Percentiles rank a stretch among this genome's conserved stretches.
These are phyloP conservation scores for Drosophila flavopinicola DNA, from an alignment of 2,888 invertebrate genomes.

Conservation along the genomic window DNA sequence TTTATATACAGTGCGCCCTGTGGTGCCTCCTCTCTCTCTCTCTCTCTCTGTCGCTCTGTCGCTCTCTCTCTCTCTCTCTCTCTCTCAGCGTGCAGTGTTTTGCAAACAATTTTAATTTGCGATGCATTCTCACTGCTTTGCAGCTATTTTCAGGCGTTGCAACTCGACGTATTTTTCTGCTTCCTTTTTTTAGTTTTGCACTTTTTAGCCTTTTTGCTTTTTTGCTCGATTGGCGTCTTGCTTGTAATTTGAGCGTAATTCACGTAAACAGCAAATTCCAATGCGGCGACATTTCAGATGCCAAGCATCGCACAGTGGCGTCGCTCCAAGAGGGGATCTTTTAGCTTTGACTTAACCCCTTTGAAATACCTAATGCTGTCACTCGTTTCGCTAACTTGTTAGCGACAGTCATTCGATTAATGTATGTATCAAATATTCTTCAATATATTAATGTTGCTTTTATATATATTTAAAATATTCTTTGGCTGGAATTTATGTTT, in stretches of 20 bases:
- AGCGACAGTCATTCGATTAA: too few species aligned
- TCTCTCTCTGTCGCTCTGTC: not conserved
- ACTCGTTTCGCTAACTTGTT: too few species aligned
- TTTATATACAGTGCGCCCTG: slow-evolving; percentile 39
- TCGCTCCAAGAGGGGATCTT: not conserved
- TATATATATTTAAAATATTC: too few species aligned
- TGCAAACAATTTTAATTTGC: slow-evolving; percentile 80
- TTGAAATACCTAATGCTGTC: too few species aligned
- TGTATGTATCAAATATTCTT: too few species aligned
- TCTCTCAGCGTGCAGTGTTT: slow-evolving; percentile 36
- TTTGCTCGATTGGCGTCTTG: slow-evolving; percentile 50
- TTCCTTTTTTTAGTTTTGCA: slow-evolving; percentile 18
- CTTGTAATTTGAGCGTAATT: slow-evolving; percentile 81
- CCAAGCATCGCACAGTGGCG: slow-evolving; percentile 35
- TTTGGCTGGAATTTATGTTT: too few species aligned
- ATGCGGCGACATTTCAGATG: slow-evolving; percentile 32
- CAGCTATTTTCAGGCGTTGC: slow-evolving; percentile 75
- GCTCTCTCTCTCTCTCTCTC: not conserved
- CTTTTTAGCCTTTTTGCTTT: slow-evolving; percentile 4
- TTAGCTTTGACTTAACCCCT: not conserved
- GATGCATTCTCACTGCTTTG: slow-evolving; percentile 72
- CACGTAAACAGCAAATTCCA: slow-evolving; percentile 79
- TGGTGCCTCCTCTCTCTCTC: slow-evolving; percentile 4
- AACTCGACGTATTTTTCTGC: not conserved
- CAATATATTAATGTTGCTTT: too few species aligned